Conservation (phyloP, 2,113 vertebrate genomes). For the Rhinolophus ferrumequinum region DNA sequence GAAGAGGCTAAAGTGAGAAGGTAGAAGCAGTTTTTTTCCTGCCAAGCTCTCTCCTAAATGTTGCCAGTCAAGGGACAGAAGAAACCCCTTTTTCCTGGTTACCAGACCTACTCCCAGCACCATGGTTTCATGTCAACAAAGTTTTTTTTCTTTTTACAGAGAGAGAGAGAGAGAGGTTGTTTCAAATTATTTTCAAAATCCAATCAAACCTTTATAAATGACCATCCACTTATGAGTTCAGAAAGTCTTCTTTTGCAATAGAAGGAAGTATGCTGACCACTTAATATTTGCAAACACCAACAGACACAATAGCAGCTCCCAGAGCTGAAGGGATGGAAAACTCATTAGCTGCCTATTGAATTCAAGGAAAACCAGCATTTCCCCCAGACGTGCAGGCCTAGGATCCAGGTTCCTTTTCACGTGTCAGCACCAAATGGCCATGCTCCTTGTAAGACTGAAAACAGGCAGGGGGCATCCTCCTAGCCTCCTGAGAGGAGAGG, state of each 20-base stretch:
- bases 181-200: conserved; percentile 41
- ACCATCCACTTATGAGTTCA: not conserved
- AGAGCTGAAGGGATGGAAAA: not conserved
- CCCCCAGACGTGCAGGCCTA: not conserved
- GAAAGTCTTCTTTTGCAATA: not conserved
- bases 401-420: not conserved
- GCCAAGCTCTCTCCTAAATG: not conserved
- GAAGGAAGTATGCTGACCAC: not conserved
- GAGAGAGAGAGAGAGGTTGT: not conserved
- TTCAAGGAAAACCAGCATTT: not conserved
- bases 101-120: not conserved
- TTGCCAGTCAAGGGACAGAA: not conserved
- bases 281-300: not conserved
- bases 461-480: not conserved
- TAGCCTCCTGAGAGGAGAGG: not conserved
- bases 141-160: conserved; percentile 20
- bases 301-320: not conserved
- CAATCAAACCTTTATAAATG: not conserved
- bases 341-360: conserved; percentile 60
- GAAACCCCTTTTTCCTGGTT: not conserved
- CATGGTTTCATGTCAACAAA: not conserved
- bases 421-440: not conserved
- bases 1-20: not conserved
- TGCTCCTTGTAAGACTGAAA: not conserved
- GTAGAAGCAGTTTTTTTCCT: not conserved